Evolutionary conservation across 2,113 vertebrate species (phyloP).

Genomic region (Otis tarda): DNA sequence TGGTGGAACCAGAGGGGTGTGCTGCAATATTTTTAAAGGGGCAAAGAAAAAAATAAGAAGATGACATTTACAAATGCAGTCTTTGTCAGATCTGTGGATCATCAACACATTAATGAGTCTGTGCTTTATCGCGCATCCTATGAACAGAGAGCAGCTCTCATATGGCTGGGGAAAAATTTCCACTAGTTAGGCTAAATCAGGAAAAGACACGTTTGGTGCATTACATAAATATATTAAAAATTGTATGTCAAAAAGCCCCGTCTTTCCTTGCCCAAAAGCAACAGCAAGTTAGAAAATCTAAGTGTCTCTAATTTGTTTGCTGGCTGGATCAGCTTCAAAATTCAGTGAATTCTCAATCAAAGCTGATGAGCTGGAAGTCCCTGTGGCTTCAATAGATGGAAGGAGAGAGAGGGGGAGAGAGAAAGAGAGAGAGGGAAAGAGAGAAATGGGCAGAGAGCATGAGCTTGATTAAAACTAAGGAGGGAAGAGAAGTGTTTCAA

Average conservation of each 20-base stretch:
- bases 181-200: constrained; percentile 61
- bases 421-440: not conserved
- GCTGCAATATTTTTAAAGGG: not conserved
- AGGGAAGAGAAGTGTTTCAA: not conserved
- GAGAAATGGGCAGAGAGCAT: not conserved
- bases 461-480: constrained; percentile 22
- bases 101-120: constrained; percentile 46
- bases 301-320: constrained; percentile 70
- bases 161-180: constrained; percentile 44
- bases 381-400: not conserved
- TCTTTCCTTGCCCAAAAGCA: constrained; percentile 59
- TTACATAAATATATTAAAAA: constrained; percentile 73
- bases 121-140: not conserved
- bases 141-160: constrained; percentile 8
- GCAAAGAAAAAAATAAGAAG: not conserved
- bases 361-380: constrained; percentile 61
- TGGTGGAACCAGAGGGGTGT: not conserved
- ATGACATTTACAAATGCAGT: constrained; percentile 35
- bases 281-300: constrained; percentile 26
- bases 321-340: constrained; percentile 51
- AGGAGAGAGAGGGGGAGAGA: not conserved
- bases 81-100: constrained; percentile 43
- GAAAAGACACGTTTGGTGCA: constrained; percentile 44
- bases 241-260: constrained; percentile 48
- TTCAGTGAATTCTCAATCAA: constrained; percentile 40